Conservation (phyloP, 2,797 vertebrate genomes). For the Cuculus canorus region DNA sequence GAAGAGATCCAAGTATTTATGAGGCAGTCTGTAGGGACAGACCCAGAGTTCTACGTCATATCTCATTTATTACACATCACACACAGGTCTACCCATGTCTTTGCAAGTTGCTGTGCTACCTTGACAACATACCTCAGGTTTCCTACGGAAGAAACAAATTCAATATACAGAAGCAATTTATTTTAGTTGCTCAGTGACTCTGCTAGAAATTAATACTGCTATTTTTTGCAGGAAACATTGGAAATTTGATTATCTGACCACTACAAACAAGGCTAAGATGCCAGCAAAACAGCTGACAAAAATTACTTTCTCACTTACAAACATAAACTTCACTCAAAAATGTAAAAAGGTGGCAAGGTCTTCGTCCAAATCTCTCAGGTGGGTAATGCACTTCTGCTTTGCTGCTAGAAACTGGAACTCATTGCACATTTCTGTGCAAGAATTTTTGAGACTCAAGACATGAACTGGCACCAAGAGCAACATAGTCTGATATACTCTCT, state of each 20-base stretch:
- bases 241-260: background rate
- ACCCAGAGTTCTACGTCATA: accelerated
- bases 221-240: background rate
- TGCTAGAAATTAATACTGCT: background rate
- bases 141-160: background rate
- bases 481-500: background rate
- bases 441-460: constrained; percentile 10
- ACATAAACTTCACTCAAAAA: background rate
- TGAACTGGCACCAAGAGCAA: constrained; percentile 48
- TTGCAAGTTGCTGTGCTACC: background rate
- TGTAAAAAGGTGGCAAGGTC: background rate
- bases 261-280: background rate
- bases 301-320: background rate
- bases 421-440: background rate
- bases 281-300: background rate
- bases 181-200: background rate
- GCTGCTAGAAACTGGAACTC: background rate
- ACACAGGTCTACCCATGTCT: background rate
- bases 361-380: background rate
- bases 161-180: background rate
- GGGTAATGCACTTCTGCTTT: background rate
- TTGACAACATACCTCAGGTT: background rate
- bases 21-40: background rate
- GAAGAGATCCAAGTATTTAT: background rate
- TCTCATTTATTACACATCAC: background rate